These are phyloP conservation scores for Erinaceus europaeus DNA, from an alignment of 2,113 vertebrate genomes.

Conservation along the genomic window DNA sequence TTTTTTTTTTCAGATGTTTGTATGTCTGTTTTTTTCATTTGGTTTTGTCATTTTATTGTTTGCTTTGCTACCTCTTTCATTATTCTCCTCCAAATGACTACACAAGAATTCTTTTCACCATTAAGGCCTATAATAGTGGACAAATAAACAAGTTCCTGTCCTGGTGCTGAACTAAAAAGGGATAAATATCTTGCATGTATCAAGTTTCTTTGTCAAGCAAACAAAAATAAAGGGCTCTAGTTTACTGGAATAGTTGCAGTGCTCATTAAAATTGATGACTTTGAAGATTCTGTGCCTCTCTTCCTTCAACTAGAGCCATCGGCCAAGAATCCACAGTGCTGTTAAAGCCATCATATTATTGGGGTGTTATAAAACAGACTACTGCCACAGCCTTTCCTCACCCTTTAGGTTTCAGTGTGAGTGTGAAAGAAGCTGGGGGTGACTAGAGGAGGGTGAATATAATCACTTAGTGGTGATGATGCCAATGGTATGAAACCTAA, in stretches of 20 bases:
- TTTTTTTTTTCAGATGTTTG: not conserved
- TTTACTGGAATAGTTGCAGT: conserved; percentile 67
- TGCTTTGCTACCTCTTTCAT: conserved; percentile 15
- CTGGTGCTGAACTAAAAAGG: conserved; percentile 74
- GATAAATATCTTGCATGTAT: conserved; percentile 71
- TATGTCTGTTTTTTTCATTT: not conserved
- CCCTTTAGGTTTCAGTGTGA: not conserved
- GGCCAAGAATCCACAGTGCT: conserved; percentile 67
- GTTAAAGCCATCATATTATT: conserved; percentile 66
- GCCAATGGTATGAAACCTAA: not conserved
- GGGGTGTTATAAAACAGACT: conserved; percentile 65
- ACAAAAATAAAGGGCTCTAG: conserved; percentile 61
- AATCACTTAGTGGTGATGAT: not conserved
- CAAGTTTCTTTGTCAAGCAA: conserved; percentile 77
- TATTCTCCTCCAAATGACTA: conserved; percentile 1
- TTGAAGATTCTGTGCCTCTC: conserved; percentile 65
- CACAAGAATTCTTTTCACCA: conserved; percentile 67
- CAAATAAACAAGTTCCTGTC: conserved; percentile 70
- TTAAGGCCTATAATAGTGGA: conserved; percentile 58
- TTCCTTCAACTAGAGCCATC: conserved; percentile 56
- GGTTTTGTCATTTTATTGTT: not conserved
- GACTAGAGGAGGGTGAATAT: fast-evolving
- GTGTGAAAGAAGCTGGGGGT: not conserved
- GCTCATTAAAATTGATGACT: conserved; percentile 75
- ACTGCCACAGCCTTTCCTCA: conserved; percentile 38